phyloP scores from a whole-genome alignment of 2,888 invertebrate species.

The Perizoma affinitatum region DNA sequence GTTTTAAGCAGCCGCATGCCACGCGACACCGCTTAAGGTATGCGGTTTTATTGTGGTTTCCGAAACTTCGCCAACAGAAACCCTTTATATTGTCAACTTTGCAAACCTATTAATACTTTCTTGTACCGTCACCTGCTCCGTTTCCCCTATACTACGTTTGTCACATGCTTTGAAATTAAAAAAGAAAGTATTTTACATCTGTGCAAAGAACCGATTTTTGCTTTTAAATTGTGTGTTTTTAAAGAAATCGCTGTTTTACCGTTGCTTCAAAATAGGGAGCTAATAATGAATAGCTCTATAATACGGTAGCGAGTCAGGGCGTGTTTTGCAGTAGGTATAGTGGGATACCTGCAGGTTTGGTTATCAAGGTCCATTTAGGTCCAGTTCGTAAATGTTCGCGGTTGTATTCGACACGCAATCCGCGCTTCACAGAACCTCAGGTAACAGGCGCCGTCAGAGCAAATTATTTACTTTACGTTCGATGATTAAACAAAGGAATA shows the following conservation, averaged over 20 bases:
- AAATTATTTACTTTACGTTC: conserved; percentile 47
- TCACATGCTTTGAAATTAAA: conserved; percentile 48
- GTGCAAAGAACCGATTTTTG: conserved; percentile 7
- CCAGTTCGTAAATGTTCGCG: conserved; percentile 60
- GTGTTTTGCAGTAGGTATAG: conserved; percentile 38
- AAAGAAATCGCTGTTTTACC: conserved; percentile 22
- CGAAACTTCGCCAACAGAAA: conserved; percentile 64
- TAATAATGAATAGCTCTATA: no score
- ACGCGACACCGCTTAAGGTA: conserved; percentile 67
- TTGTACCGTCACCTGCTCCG: conserved; percentile 64
- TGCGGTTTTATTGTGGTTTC: conserved; percentile 78
- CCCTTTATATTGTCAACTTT: conserved; percentile 62
- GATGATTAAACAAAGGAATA: conserved; percentile 50
- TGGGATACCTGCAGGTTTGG: conserved; percentile 50
- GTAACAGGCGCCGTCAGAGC: conserved; percentile 56
- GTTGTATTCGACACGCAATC: conserved; percentile 70
- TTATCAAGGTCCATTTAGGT: conserved; percentile 52
- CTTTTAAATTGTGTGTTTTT: conserved; percentile 20
- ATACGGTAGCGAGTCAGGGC: conserved; percentile 34
- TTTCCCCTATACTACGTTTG: conserved; percentile 45
- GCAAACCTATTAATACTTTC: conserved; percentile 69
- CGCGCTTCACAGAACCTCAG: conserved; percentile 73
- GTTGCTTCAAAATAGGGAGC: conserved; percentile 30
- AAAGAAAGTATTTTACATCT: conserved; percentile 46
- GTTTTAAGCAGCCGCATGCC: conserved; percentile 58